Conservation (phyloP, 37 sponge, comb jelly and placozoan genomes). For the Hormiphora californensis region DNA sequence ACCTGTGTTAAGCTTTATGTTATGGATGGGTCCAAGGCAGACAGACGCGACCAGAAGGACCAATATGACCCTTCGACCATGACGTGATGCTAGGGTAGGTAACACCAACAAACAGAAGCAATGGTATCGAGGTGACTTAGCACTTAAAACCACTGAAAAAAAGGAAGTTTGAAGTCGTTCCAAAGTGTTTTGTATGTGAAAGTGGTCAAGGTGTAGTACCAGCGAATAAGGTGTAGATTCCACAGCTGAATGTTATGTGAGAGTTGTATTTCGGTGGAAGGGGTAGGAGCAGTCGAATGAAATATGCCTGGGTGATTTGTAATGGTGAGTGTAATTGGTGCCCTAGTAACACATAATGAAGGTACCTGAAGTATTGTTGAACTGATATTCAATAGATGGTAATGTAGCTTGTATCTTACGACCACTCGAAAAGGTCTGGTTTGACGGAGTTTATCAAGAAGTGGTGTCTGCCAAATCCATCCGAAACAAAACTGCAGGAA, state of each 20-base stretch:
- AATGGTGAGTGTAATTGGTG: not conserved
- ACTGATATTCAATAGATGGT: not conserved
- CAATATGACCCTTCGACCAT: not conserved
- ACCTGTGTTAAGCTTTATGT: conserved; percentile 22
- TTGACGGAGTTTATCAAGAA: not conserved
- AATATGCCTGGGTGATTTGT: not conserved
- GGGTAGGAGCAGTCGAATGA: not conserved
- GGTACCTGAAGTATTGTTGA: not conserved
- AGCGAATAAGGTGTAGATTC: not conserved
- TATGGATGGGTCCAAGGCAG: not conserved
- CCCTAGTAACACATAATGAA: not conserved
- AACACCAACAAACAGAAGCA: conserved; percentile 12
- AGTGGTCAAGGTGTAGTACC: no score
- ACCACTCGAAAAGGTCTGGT: not conserved
- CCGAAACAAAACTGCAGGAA: not conserved
- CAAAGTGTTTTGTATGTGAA: no score
- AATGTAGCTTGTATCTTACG: not conserved
- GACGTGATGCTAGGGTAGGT: not conserved
- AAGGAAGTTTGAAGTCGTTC: no score
- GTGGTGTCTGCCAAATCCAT: not conserved
- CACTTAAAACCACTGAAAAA: conserved; percentile 1
- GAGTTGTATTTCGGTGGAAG: not conserved
- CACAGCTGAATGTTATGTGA: not conserved
- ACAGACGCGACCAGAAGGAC: not conserved
- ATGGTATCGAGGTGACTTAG: not conserved